Evolutionary conservation across 2,113 vertebrate species (phyloP).

Genomic region (Bettongia penicillata): DNA sequence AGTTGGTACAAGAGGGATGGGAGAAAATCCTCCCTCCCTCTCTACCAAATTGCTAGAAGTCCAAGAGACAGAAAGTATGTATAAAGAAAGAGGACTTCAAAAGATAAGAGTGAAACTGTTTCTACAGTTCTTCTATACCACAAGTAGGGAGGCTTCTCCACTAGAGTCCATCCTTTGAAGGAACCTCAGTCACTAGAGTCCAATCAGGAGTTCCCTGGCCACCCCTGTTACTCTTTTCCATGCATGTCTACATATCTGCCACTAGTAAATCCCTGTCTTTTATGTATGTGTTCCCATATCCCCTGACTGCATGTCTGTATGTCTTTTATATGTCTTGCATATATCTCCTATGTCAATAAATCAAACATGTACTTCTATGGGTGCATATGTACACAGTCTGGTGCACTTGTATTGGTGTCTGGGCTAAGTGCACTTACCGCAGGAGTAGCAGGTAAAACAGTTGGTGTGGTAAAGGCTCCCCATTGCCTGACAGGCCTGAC

Average conservation of each 20-base stretch:
- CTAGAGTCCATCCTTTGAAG: not conserved
- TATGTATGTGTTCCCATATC: not conserved
- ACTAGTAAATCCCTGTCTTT: not conserved
- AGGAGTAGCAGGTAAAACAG: constrained; percentile 98
- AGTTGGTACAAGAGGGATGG: not conserved
- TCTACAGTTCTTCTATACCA: not conserved
- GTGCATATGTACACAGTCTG: not conserved
- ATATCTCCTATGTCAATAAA: not conserved
- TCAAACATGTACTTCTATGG: not conserved
- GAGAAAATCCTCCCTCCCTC: not conserved
- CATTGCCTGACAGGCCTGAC: constrained; percentile 99
- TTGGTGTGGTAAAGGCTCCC: constrained; percentile 98
- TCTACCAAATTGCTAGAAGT: not conserved
- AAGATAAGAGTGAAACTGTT: not conserved
- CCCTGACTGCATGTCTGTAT: not conserved
- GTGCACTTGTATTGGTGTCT: constrained; percentile 77
- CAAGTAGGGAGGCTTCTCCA: not conserved
- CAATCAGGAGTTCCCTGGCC: not conserved
- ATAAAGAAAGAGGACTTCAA: not conserved
- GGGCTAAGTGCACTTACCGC: constrained; percentile 88
- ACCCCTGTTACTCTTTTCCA: not conserved
- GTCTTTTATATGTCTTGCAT: not conserved
- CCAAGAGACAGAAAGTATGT: not conserved
- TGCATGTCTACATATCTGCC: not conserved
- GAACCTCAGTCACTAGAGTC: not conserved